These are phyloP conservation scores for Nasonia giraulti DNA, from an alignment of 1,140 invertebrate genomes.

Conservation along the genomic window DNA sequence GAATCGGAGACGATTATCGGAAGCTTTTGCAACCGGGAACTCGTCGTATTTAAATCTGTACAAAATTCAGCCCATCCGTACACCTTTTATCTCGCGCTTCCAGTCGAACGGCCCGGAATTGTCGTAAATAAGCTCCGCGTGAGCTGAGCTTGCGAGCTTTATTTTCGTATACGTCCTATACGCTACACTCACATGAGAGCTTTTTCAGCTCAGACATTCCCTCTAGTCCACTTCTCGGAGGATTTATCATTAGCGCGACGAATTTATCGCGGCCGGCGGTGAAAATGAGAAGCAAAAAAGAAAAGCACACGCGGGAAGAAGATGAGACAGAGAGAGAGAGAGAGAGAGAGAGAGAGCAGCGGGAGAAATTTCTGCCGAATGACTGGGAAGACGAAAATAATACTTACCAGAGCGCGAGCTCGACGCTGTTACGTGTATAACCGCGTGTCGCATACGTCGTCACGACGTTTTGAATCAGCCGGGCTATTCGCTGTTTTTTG, in stretches of 20 bases:
- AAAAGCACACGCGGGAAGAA: neutral
- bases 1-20: too few relatives aligned
- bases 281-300: neutral
- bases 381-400: slow-evolving; percentile 41
- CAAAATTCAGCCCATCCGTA: too few relatives aligned
- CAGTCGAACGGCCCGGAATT: too few relatives aligned
- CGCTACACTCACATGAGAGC: too few relatives aligned
- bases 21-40: too few relatives aligned
- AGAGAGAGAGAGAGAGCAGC: neutral
- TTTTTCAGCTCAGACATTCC: too few relatives aligned
- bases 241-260: neutral
- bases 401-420: neutral
- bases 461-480: slow-evolving; percentile 6
- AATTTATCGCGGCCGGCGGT: neutral
- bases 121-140: too few relatives aligned
- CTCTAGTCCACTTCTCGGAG: too few relatives aligned
- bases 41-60: too few relatives aligned
- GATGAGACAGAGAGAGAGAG: neutral
- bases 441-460: neutral
- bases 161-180: too few relatives aligned
- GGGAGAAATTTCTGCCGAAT: slow-evolving; percentile 37
- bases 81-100: too few relatives aligned
- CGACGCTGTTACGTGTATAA: neutral
- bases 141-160: too few relatives aligned
- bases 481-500: neutral